These are phyloP conservation scores for Parazoanthus atlanticus DNA, from an alignment of 92 coral and sea anemone species.

Conservation along the genomic window DNA sequence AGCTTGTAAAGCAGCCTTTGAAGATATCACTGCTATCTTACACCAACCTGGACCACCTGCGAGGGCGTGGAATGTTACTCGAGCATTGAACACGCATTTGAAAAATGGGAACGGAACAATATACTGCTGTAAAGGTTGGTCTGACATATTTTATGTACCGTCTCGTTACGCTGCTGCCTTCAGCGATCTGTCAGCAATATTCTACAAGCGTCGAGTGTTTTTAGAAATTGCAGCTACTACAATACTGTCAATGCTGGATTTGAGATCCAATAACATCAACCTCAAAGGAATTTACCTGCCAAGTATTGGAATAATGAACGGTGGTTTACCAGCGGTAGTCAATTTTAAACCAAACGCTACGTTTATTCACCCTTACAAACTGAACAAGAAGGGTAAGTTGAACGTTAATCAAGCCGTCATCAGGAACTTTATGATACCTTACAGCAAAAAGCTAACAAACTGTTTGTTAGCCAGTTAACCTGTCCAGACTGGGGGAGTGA, in stretches of 20 bases:
- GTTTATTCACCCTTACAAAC: slow-evolving; percentile 49
- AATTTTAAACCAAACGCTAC: slow-evolving; percentile 8
- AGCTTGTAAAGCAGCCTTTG: background rate
- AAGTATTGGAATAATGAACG: background rate
- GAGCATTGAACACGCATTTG: slow-evolving; percentile 20
- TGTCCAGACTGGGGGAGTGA: too few relatives aligned
- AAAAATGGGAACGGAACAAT: slow-evolving; percentile 45
- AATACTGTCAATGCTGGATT: slow-evolving; percentile 50
- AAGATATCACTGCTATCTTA: background rate
- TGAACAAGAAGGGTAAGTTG: background rate
- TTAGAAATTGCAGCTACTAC: slow-evolving; percentile 69
- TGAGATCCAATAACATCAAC: slow-evolving; percentile 35
- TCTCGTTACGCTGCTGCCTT: slow-evolving; percentile 40
- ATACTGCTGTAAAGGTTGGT: slow-evolving; percentile 36
- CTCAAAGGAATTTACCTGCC: slow-evolving; percentile 52
- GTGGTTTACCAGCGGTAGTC: slow-evolving; percentile 18
- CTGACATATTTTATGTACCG: slow-evolving; percentile 68
- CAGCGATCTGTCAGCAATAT: slow-evolving; percentile 48
- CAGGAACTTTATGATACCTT: background rate
- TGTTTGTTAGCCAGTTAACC: background rate
- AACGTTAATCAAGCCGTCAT: background rate
- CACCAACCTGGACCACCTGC: background rate
- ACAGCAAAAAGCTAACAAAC: background rate
- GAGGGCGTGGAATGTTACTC: slow-evolving; percentile 12
- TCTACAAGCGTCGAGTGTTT: slow-evolving; percentile 59